A percentile compares a stretch with the other conserved stretches of the same genome.
These are phyloP conservation scores for Phalacrocorax brasilianus DNA, from an alignment of 2,113 vertebrate genomes.

Conservation along the genomic window DNA sequence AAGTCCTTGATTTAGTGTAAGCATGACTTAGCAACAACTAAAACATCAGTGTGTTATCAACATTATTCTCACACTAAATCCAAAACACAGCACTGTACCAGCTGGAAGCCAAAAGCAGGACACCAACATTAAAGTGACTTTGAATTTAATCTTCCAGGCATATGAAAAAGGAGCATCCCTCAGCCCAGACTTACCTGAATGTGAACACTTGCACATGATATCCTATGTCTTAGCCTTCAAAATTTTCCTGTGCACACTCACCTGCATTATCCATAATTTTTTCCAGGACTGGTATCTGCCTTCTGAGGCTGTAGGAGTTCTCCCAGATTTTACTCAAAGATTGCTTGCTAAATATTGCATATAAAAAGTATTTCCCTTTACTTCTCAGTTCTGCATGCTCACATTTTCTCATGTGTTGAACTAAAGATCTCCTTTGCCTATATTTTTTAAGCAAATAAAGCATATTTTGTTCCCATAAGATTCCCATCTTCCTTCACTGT, in stretches of 20 bases:
- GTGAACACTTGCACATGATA: neutral
- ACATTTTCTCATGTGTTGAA: neutral
- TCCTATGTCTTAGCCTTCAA: neutral
- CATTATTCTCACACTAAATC: too few species aligned
- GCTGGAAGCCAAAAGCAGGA: too few species aligned
- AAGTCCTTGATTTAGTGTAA: too few species aligned
- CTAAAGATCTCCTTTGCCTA: neutral
- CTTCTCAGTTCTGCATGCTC: neutral
- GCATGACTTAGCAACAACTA: too few species aligned
- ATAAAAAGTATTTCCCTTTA: neutral
- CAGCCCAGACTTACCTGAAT: neutral
- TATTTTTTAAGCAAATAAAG: neutral
- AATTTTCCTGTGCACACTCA: neutral
- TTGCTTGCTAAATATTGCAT: neutral
- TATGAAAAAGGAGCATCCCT: neutral
- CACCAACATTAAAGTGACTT: neutral
- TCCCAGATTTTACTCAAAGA: neutral
- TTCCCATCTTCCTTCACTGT: neutral
- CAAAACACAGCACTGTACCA: too few species aligned
- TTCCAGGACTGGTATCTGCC: neutral
- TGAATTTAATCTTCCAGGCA: neutral
- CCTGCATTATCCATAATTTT: neutral
- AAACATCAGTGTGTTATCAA: too few species aligned
- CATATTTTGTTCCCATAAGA: neutral
- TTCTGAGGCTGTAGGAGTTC: neutral